Evolutionary conservation across 2,888 invertebrate species (phyloP), one percentile per base, ranked within the genome.

Genomic region (Heliconius aoede): DNA sequence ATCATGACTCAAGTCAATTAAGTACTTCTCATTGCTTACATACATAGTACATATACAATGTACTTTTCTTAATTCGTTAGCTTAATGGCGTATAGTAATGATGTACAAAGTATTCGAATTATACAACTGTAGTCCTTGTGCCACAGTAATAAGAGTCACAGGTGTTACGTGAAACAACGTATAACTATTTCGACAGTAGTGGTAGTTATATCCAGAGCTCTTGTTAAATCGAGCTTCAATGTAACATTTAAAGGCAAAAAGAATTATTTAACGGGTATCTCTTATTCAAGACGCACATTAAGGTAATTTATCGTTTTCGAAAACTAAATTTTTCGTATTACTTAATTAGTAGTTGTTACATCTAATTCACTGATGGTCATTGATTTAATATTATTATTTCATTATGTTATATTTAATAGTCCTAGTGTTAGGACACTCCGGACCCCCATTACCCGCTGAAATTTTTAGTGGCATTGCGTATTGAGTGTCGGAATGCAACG

Each of bases 181-280:
- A 83, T 84, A 85, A 87, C 87, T 87, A 86, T 87, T 84, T 84
- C 82, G 81, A 84, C 86, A 87, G 88, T 86, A 85, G 83, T 81
- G 85, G 84, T 86, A 88, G 87, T 91, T 89, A 90, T 83, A 83
- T 79, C 85, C 91, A 91, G 90, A 85, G 86, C 86, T 86, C 85
- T 83, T 84, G 89, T 85, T 87, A 86, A 93, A 91, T 92, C 88
- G 84, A 69, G 86, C 82, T 83, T 86, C 89, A 87, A 85, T 86
- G 86, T 87, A 84, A 85, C 85, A 84, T 80, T 79, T 80, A 79
- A 78, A 81, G 82, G 76, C 82, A 82, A 84, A 86, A 85, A 86
- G 87, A 86, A 88, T 89, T 88, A 85, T 84, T 85, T 82, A 84
- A 86, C 81, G 83, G 80, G 83, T 84, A 86, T 85, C 87, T 89